These are phyloP conservation scores for Pemphredon lugubris DNA, from an alignment of 2,888 invertebrate species.

Conservation along the genomic window DNA sequence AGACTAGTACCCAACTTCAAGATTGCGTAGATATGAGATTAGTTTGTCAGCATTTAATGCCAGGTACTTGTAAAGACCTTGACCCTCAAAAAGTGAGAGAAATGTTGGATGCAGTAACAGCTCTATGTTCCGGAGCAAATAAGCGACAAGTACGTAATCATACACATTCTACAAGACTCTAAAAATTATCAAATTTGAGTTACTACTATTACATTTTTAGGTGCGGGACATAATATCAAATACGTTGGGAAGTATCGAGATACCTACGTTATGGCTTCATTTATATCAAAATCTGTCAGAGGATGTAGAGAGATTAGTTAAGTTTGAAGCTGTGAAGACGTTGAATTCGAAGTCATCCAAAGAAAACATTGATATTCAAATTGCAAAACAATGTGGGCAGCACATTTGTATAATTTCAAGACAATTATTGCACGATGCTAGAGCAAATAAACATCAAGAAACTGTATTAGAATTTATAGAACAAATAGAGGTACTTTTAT, in stretches of 20 bases:
- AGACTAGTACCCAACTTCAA: slow-evolving; percentile 67
- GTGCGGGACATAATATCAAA: slow-evolving; percentile 67
- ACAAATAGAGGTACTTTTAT: slow-evolving; percentile 68
- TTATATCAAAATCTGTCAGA: slow-evolving; percentile 67
- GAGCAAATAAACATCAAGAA: slow-evolving; percentile 56
- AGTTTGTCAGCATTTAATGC: slow-evolving; percentile 73
- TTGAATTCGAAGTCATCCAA: slow-evolving; percentile 16
- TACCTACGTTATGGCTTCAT: slow-evolving; percentile 70
- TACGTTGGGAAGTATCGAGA: slow-evolving; percentile 65
- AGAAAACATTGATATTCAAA: slow-evolving; percentile 63
- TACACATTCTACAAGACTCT: slow-evolving; percentile 5
- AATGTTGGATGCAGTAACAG: slow-evolving; percentile 66
- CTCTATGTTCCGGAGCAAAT: slow-evolving; percentile 66
- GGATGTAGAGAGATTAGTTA: slow-evolving; percentile 68
- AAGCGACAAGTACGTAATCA: slow-evolving; percentile 69
- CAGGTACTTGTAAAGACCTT: slow-evolving; percentile 65
- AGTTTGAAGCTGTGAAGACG: slow-evolving; percentile 45
- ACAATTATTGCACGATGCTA: slow-evolving; percentile 56
- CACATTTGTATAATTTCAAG: slow-evolving; percentile 66
- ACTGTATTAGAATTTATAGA: slow-evolving; percentile 68
- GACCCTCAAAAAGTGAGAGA: slow-evolving; percentile 65
- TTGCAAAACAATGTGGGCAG: slow-evolving; percentile 68
- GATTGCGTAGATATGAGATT: slow-evolving; percentile 70
- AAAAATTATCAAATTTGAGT: slow-evolving; percentile 1
- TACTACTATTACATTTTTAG: slow-evolving; percentile 56